Evolutionary conservation across 2,797 vertebrate species (phyloP).

Genomic region (Anguilla megastoma): DNA sequence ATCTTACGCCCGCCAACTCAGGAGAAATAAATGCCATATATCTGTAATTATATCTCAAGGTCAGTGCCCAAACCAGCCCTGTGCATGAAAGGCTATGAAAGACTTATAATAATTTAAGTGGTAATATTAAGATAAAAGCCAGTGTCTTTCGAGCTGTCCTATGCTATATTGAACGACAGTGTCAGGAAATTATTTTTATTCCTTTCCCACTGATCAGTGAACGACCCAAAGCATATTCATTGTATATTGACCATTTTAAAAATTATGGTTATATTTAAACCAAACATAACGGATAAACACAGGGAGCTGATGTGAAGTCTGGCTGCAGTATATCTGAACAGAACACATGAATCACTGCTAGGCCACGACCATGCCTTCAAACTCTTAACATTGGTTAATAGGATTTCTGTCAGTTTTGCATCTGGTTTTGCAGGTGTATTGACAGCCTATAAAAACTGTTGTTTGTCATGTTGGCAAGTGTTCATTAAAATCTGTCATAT

Average conservation of each 20-base stretch:
- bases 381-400: background rate
- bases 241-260: background rate
- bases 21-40: background rate
- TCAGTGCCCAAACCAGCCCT: background rate
- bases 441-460: constrained; percentile 2
- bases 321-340: background rate
- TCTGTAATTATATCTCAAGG: constrained; percentile 1
- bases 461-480: background rate
- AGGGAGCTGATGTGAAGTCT: background rate
- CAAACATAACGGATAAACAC: background rate
- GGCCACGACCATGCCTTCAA: background rate
- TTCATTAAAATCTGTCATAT: constrained; percentile 4
- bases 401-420: constrained; percentile 4
- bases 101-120: background rate
- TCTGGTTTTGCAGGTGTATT: constrained; percentile 1
- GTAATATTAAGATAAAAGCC: constrained; percentile 5
- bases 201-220: background rate
- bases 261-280: background rate
- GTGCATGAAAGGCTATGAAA: background rate
- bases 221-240: background rate
- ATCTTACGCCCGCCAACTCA: constrained; percentile 2
- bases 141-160: background rate
- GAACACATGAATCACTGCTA: constrained; percentile 7
- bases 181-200: background rate
- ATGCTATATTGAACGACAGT: background rate